Evolutionary conservation across 2,113 vertebrate species (phyloP), one percentile per base, ranked within the genome.

Genomic region (Xiphophorus couchianus): DNA sequence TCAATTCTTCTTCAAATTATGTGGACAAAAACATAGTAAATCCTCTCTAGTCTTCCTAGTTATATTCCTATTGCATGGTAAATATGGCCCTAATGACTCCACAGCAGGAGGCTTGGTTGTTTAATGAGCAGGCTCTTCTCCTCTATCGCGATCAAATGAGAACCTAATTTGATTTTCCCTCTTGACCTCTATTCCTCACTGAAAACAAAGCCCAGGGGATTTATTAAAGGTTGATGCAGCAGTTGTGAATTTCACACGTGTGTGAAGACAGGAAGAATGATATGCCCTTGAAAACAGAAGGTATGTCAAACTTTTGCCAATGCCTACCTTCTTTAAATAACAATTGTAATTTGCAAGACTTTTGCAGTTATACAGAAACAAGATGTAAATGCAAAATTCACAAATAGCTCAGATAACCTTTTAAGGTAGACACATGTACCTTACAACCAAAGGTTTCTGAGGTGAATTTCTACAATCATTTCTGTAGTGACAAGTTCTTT

Each of bases 181-280:
- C 88, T 91, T 93, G 90, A 92, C 89, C 91, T 93, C 86, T 86
- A 89, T 90, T 83, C 69, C 80, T 83, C 74, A 74, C 66, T 67
- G 83, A 74, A 89, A 88, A 81, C 70, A 90, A 90, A 84, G 77
- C 73, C 66, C 62, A 9, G 5, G 84, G 66, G 66, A 64, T 71
- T 81, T 76, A 74, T 82, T 74, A 90, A 83, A 85, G 85, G 62
- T 66, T 70, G 74, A n/a, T 70, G 61, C 58, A 66, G 64, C 5
- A 65, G 62, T 39, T 28, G 60, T 83, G 69, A 78, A 84, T 82
- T 31, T 33, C 42, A 31, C 33, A 30, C 12, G 42, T 65, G 60
- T 66, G 67, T 39, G 31, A 68, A 74, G 37, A 78, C 63, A 78
- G 39, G 79, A 61, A 77, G 61, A 31, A 85, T 87, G 60, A 84